Percentiles rank a stretch among this genome's conserved stretches.
These are phyloP conservation scores for Cynodonichthys magdalenae DNA, from an alignment of 2,797 vertebrate genomes.

Conservation along the genomic window DNA sequence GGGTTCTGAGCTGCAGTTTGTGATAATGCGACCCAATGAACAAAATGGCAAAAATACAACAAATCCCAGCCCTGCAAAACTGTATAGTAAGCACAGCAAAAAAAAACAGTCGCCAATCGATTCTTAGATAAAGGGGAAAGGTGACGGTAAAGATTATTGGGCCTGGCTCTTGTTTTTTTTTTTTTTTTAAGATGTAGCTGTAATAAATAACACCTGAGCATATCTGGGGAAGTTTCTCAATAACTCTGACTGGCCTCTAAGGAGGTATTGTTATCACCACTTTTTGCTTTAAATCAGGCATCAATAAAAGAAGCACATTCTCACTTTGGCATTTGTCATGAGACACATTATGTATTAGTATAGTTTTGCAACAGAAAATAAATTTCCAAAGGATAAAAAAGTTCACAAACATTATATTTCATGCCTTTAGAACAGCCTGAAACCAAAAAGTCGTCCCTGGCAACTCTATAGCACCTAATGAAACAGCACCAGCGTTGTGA, in stretches of 20 bases:
- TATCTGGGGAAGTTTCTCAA: slow-evolving; percentile 40
- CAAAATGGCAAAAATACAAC: slow-evolving; percentile 22
- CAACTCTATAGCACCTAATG: neutral
- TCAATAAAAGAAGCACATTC: slow-evolving; percentile 31
- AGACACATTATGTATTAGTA: neutral
- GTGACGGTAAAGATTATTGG: slow-evolving; percentile 48
- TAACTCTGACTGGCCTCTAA: slow-evolving; percentile 43
- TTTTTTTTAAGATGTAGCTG: slow-evolving; percentile 46
- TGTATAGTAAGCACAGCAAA: slow-evolving; percentile 23
- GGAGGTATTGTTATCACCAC: slow-evolving; percentile 27
- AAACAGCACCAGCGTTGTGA: neutral
- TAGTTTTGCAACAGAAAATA: neutral
- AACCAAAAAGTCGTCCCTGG: neutral
- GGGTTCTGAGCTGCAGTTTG: neutral
- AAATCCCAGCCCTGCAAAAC: slow-evolving; percentile 7
- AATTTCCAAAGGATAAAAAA: neutral
- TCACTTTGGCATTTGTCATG: slow-evolving; percentile 29
- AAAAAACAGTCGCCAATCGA: slow-evolving; percentile 35
- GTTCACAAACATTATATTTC: neutral
- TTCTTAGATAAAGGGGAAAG: slow-evolving; percentile 30
- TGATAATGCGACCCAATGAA: slow-evolving; percentile 29
- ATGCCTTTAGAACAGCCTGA: neutral
- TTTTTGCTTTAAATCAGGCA: slow-evolving; percentile 37
- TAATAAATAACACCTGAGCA: slow-evolving; percentile 58
- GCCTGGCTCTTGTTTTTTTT: slow-evolving; percentile 23